A percentile compares a stretch with the other conserved stretches of the same genome.
Conservation (phyloP, 2,888 invertebrate species). For the Himalopsyche anomala region DNA sequence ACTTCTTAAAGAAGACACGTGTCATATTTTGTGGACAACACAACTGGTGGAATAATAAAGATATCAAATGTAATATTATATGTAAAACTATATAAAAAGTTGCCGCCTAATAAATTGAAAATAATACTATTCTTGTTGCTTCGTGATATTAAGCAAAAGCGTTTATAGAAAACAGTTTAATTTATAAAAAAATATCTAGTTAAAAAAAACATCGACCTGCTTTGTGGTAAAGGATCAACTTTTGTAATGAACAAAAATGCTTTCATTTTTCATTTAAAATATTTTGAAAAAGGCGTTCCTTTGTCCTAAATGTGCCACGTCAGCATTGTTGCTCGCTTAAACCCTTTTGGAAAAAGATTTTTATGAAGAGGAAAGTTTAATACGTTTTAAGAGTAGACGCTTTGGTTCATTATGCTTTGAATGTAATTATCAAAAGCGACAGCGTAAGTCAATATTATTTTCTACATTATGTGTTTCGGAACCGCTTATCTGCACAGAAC, state of each 20-base stretch:
- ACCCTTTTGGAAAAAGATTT: constrained; percentile 24
- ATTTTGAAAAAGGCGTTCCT: constrained; percentile 31
- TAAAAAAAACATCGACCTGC: neutral
- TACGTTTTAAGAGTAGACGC: constrained; percentile 34
- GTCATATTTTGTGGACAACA: too few relatives aligned
- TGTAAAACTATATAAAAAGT: too few relatives aligned
- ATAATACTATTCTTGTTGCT: too few relatives aligned
- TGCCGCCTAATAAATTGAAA: too few relatives aligned
- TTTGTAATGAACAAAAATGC: constrained; percentile 40
- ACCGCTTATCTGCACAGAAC: neutral
- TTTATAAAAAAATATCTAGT: too few relatives aligned
- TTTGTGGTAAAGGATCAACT: neutral
- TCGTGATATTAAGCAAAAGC: too few relatives aligned
- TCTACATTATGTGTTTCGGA: neutral
- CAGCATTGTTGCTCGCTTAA: neutral
- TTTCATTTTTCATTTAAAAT: constrained; percentile 32
- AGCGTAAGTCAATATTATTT: constrained; percentile 35
- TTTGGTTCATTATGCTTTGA: constrained; percentile 35
- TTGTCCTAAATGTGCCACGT: constrained; percentile 15
- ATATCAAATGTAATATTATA: too few relatives aligned
- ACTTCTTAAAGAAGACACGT: too few relatives aligned
- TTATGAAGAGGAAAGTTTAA: constrained; percentile 32
- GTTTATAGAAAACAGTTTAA: too few relatives aligned
- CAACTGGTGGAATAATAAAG: too few relatives aligned
- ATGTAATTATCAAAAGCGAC: constrained; percentile 36